Evolutionary conservation across 2,113 vertebrate genomes (phyloP).

Genomic region (Urocolius indicus): DNA sequence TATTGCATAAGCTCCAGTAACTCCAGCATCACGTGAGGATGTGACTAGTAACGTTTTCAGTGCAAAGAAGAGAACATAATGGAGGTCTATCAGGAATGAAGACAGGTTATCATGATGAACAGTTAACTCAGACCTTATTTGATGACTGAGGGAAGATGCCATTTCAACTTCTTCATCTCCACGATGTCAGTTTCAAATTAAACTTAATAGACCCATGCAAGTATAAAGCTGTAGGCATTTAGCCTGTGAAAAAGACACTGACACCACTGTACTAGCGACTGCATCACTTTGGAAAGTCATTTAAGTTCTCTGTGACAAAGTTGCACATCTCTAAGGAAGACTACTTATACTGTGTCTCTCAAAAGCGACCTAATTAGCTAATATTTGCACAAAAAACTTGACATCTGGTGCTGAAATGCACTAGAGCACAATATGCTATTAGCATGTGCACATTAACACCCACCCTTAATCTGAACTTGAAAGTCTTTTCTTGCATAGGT

Average conservation of each 20-base stretch:
- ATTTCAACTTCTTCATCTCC: neutral
- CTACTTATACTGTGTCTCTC: neutral
- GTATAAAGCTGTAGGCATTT: conserved; percentile 15
- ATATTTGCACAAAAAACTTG: conserved; percentile 37
- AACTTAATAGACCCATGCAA: conserved; percentile 12
- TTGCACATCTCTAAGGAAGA: neutral
- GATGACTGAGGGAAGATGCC: neutral
- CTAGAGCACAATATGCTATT: neutral
- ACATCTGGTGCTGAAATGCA: neutral
- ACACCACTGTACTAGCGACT: neutral
- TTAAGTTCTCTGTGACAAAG: neutral
- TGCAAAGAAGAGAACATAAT: neutral
- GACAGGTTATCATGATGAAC: neutral
- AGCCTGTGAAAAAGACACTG: conserved; percentile 34
- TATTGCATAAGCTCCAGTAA: neutral
- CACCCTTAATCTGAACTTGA: neutral
- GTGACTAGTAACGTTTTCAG: neutral
- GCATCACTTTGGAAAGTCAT: conserved; percentile 9
- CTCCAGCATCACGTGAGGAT: neutral
- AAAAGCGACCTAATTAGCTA: conserved; percentile 10
- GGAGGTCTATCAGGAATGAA: neutral
- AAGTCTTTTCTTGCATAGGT: neutral
- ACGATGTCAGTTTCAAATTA: neutral
- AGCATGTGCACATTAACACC: neutral
- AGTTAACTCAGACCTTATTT: neutral